Conservation (phyloP, 2,888 invertebrate species). For the Cephonodes hylas region DNA sequence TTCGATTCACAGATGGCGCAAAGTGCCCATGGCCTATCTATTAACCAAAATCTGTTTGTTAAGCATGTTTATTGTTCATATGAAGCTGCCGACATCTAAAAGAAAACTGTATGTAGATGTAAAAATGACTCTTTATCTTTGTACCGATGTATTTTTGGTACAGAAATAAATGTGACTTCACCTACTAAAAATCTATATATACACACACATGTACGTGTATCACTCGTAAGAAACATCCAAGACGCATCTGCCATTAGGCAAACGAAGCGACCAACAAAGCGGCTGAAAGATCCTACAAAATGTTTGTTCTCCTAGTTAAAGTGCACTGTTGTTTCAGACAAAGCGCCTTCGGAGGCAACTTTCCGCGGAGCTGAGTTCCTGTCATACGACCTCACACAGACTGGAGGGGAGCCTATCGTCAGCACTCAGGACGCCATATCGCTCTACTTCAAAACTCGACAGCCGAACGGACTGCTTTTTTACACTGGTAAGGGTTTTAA, state of each 20-base stretch:
- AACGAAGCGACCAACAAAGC: neutral
- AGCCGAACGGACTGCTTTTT: slow-evolving; percentile 94
- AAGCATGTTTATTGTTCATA: too few relatives aligned
- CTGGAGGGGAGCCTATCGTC: slow-evolving; percentile 92
- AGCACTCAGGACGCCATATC: slow-evolving; percentile 95
- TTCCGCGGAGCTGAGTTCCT: slow-evolving; percentile 95
- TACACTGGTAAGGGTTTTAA: slow-evolving; percentile 88
- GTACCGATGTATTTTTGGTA: too few relatives aligned
- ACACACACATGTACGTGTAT: too few relatives aligned
- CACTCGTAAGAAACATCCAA: too few relatives aligned
- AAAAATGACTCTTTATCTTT: too few relatives aligned
- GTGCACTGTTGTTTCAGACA: slow-evolving; percentile 84
- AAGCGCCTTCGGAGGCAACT: slow-evolving; percentile 95
- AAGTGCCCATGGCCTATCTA: too few relatives aligned
- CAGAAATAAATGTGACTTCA: too few relatives aligned
- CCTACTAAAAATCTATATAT: too few relatives aligned
- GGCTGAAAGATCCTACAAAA: neutral
- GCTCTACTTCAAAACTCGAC: slow-evolving; percentile 95
- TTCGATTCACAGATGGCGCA: too few relatives aligned
- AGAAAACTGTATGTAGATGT: too few relatives aligned
- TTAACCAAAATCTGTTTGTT: too few relatives aligned
- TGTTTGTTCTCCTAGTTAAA: neutral
- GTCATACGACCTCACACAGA: slow-evolving; percentile 93
- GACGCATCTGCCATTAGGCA: neutral
- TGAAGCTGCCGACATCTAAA: too few relatives aligned